A percentile compares a stretch with the other conserved stretches of the same genome.
These are phyloP conservation scores for Poeciliopsis paucimaculata DNA, from an alignment of 2,797 vertebrate genomes.

Conservation along the genomic window DNA sequence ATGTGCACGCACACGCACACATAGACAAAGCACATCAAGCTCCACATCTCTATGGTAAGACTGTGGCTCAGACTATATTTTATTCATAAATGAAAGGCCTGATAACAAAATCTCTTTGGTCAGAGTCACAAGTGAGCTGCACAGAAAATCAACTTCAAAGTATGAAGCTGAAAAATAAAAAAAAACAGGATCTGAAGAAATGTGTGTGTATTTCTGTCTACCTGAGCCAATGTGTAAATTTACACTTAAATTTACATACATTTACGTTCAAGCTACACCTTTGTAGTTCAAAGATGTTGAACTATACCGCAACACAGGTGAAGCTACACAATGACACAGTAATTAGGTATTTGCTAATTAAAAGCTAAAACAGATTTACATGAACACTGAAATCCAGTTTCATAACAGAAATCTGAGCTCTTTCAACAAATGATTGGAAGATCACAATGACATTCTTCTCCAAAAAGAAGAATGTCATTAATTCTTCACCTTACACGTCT, in stretches of 20 bases:
- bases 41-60: constrained; percentile 21
- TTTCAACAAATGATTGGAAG: constrained; percentile 52
- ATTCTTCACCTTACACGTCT: constrained; percentile 27
- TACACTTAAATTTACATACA: neutral
- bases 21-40: constrained; percentile 21
- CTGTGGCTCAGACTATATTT: constrained; percentile 47
- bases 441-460: neutral
- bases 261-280: too few relatives aligned
- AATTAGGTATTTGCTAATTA: constrained; percentile 58
- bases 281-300: constrained; percentile 1
- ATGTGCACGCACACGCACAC: neutral
- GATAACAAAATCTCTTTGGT: constrained; percentile 74
- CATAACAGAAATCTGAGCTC: constrained; percentile 38
- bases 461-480: constrained; percentile 35
- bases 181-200: neutral
- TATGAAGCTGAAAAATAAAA: constrained; percentile 26
- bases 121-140: constrained; percentile 32
- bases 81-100: constrained; percentile 62
- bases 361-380: constrained; percentile 36
- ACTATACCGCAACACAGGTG: constrained; percentile 10
- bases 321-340: constrained; percentile 23
- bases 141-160: constrained; percentile 49
- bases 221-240: constrained; percentile 19
- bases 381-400: constrained; percentile 53
- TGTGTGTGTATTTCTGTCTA: constrained; percentile 4